Evolutionary conservation across 2,888 invertebrate genomes (phyloP).

Genomic region (Digitonthophagus gazella): DNA sequence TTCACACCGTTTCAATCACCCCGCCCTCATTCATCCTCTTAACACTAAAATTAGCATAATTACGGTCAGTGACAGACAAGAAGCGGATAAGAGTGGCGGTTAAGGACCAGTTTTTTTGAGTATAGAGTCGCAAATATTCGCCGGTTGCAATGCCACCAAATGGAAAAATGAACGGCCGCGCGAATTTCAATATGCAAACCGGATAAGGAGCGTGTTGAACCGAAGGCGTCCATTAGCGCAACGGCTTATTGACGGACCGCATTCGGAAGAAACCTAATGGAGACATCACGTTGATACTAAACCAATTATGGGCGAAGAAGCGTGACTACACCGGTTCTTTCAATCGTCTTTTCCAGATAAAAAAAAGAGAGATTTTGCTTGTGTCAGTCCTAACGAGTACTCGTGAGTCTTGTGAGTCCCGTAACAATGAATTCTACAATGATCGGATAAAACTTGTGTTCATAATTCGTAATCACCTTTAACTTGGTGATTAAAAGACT

Average conservation of each 20-base stretch:
- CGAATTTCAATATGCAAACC: constrained; percentile 39
- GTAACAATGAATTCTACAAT: too few species aligned
- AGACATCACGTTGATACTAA: constrained; percentile 14
- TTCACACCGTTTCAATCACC: not conserved
- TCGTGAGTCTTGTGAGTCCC: not conserved
- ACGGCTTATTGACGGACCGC: constrained; percentile 5
- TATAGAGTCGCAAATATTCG: not conserved
- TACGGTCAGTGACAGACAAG: not conserved
- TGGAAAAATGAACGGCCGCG: constrained; percentile 22
- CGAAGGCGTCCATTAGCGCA: constrained; percentile 5
- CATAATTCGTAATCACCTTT: too few species aligned
- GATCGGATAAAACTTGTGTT: too few species aligned
- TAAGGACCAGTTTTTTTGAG: not conserved
- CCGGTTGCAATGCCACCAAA: not conserved
- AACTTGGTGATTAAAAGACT: too few species aligned
- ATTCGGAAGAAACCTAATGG: constrained; percentile 15
- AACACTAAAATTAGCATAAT: not conserved
- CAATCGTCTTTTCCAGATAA: not conserved
- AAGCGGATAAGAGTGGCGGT: not conserved
- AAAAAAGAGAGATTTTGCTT: not conserved
- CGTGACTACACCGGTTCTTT: constrained; percentile 1
- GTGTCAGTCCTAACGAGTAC: too few species aligned
- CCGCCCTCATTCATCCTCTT: not conserved
- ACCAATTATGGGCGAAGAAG: constrained; percentile 8
- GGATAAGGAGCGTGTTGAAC: constrained; percentile 12